phyloP scores from a whole-genome alignment of 2,797 vertebrate species.

The Acrossocheilus wenchowensis region DNA sequence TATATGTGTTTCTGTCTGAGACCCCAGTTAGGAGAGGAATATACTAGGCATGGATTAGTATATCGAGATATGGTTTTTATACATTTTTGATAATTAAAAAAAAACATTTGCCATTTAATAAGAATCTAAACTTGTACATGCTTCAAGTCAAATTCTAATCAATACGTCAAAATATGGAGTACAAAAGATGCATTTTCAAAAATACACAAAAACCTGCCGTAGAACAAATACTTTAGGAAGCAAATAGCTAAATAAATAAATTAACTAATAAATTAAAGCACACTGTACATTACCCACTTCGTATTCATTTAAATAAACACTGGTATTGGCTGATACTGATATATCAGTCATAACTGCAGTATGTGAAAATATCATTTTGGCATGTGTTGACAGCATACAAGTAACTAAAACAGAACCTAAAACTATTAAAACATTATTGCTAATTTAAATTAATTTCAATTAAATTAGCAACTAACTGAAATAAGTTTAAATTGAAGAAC shows the following conservation, averaged over 20 bases:
- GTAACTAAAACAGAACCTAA: not conserved
- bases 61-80: not conserved
- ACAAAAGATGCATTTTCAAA: not conserved
- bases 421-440: not conserved
- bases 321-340: not conserved
- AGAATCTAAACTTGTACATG: not conserved
- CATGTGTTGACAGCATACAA: not conserved
- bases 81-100: not conserved
- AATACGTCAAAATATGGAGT: not conserved
- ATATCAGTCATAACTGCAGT: not conserved
- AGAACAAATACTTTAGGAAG: not conserved
- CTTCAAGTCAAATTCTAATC: not conserved
- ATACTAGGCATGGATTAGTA: not conserved
- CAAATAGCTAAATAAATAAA: not conserved
- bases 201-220: not conserved
- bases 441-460: no score
- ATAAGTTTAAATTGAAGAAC: not conserved
- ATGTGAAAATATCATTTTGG: not conserved
- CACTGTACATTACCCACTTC: not conserved
- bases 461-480: no score
- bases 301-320: not conserved
- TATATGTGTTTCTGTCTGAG: no score
- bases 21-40: not conserved
- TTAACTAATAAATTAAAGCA: not conserved
- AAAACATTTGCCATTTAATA: not conserved